A percentile compares a stretch with the other conserved stretches of the same genome.
Evolutionary conservation across 1,140 invertebrate species (phyloP).

Genomic region (Maconellicoccus hirsutus): DNA sequence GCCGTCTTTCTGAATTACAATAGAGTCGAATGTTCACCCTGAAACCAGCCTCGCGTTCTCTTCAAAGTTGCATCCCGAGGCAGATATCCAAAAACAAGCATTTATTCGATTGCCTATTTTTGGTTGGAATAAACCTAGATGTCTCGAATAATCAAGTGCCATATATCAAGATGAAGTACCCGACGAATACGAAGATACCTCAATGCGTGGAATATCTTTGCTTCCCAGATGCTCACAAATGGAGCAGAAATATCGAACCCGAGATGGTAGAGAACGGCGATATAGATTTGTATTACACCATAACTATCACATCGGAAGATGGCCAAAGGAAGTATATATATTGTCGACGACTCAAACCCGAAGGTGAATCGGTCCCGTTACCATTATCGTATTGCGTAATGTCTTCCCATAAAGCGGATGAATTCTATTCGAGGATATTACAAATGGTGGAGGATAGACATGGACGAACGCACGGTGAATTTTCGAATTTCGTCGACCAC

Average conservation of each 20-base stretch:
- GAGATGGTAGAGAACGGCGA: conserved; percentile 33
- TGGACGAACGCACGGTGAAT: too few species aligned
- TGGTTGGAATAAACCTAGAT: conserved; percentile 50
- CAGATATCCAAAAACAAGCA: conserved; percentile 32
- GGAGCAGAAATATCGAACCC: conserved; percentile 34
- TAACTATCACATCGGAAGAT: conserved; percentile 59
- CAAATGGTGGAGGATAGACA: too few species aligned
- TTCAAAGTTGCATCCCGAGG: background rate
- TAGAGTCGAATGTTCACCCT: too few species aligned
- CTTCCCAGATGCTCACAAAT: conserved; percentile 50
- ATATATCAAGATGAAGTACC: conserved; percentile 54
- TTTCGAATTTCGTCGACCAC: too few species aligned
- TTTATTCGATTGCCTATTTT: conserved; percentile 49
- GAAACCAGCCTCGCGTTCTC: conserved; percentile 23
- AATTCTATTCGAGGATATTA: conserved; percentile 58
- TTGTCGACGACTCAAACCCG: conserved; percentile 57
- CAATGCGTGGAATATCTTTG: conserved; percentile 50
- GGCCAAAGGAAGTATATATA: conserved; percentile 60
- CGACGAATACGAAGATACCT: conserved; percentile 44
- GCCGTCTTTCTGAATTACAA: too few species aligned
- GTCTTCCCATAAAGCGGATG: conserved; percentile 51
- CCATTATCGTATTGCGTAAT: conserved; percentile 66
- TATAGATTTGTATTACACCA: conserved; percentile 47
- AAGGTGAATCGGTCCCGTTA: conserved; percentile 51
- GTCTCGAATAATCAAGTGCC: conserved; percentile 37